A percentile compares a stretch with the other conserved stretches of the same genome.
Conservation (phyloP, 2,797 vertebrate species). For the Molothrus ater region DNA sequence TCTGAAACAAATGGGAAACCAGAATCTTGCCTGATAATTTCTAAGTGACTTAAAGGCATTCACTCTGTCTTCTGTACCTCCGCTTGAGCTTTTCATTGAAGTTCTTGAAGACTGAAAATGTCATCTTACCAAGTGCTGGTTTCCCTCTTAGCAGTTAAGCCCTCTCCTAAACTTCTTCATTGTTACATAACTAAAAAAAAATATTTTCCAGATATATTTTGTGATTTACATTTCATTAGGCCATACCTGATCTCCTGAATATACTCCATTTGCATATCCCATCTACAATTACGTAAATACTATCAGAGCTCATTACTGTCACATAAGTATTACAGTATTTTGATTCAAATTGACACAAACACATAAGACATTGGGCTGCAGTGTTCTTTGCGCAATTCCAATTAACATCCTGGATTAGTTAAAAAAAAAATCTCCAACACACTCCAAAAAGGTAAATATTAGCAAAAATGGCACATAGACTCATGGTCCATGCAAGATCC, state of each 20-base stretch:
- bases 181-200: constrained; percentile 40
- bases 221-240: neutral
- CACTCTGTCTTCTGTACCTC: constrained; percentile 2
- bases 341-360: neutral
- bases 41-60: constrained; percentile 9
- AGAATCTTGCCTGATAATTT: neutral
- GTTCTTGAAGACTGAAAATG: neutral
- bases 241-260: neutral
- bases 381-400: neutral
- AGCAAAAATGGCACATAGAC: neutral
- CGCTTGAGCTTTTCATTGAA: neutral
- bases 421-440: neutral
- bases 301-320: neutral
- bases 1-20: neutral
- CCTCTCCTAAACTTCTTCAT: constrained; percentile 38
- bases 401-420: neutral
- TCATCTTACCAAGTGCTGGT: neutral
- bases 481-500: neutral
- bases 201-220: neutral
- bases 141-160: constrained; percentile 22
- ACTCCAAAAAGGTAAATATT: neutral
- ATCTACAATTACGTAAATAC: neutral
- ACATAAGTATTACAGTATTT: neutral
- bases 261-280: neutral
- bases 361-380: neutral